phyloP scores from a whole-genome alignment of 1,140 invertebrate species.

The Drosophila nannoptera region DNA sequence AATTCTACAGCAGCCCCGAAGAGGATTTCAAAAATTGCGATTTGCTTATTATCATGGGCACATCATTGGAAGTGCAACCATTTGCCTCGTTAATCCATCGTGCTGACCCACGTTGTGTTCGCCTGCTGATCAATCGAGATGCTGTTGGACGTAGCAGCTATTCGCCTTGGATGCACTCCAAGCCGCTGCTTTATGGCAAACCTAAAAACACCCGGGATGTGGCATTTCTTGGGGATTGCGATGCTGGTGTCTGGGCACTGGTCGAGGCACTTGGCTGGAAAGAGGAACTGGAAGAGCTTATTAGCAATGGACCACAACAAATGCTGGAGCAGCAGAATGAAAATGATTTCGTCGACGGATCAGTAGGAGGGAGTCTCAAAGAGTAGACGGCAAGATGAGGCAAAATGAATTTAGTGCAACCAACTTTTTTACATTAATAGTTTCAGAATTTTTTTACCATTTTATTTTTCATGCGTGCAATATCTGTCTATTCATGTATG shows the following conservation, averaged over 20 bases:
- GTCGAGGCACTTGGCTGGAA: constrained; percentile 92
- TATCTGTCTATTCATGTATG: constrained; percentile 12
- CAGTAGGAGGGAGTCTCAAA: not conserved
- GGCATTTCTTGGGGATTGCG: constrained; percentile 91
- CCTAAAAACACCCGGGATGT: constrained; percentile 88
- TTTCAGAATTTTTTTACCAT: too few relatives aligned
- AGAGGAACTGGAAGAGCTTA: constrained; percentile 83
- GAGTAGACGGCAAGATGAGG: constrained; percentile 1
- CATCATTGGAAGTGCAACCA: constrained; percentile 95
- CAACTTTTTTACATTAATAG: not conserved
- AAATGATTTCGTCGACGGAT: not conserved
- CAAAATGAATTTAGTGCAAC: constrained; percentile 3
- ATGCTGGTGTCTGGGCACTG: constrained; percentile 89
- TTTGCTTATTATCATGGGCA: constrained; percentile 96
- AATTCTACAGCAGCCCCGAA: constrained; percentile 84
- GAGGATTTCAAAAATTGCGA: constrained; percentile 93
- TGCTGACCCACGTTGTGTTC: constrained; percentile 84
- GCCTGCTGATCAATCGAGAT: constrained; percentile 92
- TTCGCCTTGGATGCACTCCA: constrained; percentile 44
- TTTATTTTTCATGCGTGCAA: constrained; percentile 21
- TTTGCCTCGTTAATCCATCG: constrained; percentile 93
- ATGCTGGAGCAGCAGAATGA: not conserved
- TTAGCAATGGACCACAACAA: constrained; percentile 80
- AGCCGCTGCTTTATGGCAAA: constrained; percentile 84
- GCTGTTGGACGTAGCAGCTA: constrained; percentile 82